Percentiles rank a stretch among this genome's conserved stretches.
phyloP scores from a whole-genome alignment of 2,113 vertebrate genomes.

The Archilochus colubris region DNA sequence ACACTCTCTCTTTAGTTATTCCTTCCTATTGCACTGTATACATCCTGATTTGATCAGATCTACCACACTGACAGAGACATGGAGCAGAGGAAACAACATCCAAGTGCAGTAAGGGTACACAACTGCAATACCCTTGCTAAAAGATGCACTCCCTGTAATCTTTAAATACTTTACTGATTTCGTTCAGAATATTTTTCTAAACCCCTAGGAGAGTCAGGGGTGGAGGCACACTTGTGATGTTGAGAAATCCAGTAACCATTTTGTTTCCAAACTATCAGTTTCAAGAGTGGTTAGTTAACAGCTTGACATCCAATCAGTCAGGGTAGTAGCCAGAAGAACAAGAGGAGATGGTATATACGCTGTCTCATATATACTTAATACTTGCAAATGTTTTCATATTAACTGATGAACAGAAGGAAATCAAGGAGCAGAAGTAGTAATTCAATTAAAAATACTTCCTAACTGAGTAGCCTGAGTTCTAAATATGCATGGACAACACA shows the following conservation, averaged over 20 bases:
- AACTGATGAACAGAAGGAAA: neutral
- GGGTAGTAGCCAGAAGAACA: neutral
- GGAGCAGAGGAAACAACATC: neutral
- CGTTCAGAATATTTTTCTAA: neutral
- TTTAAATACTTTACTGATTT: neutral
- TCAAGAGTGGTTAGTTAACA: neutral
- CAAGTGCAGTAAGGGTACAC: neutral
- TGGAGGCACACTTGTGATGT: neutral
- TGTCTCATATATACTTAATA: neutral
- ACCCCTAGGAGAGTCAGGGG: neutral
- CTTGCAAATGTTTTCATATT: neutral
- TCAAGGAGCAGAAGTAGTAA: neutral
- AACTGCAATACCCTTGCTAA: neutral
- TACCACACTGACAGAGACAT: neutral
- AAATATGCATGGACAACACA: neutral
- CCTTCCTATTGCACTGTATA: neutral
- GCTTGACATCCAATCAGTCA: neutral
- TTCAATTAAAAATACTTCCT: neutral
- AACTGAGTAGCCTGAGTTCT: neutral
- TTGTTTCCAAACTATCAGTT: neutral
- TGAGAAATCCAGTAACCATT: neutral
- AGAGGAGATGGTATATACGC: accelerated
- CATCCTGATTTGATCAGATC: neutral
- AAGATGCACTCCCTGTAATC: neutral
- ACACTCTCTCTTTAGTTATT: neutral